Percentiles rank a stretch among this genome's conserved stretches.
These are phyloP conservation scores for Balaeniceps rex DNA, from an alignment of 2,113 vertebrate species.

Conservation along the genomic window DNA sequence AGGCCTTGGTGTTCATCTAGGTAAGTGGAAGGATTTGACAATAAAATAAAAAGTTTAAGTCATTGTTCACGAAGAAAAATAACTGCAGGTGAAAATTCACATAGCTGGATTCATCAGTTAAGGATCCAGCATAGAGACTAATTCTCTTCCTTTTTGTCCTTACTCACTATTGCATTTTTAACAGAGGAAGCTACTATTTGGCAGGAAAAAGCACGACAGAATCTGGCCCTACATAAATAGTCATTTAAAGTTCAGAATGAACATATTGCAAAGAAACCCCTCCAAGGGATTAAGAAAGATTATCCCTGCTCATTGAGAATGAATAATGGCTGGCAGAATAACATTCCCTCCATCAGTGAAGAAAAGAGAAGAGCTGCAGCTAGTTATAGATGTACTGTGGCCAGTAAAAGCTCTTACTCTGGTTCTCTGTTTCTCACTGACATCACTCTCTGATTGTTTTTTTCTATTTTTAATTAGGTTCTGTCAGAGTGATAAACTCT, in stretches of 20 bases:
- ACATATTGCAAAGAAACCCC: conserved; percentile 31
- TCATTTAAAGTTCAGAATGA: conserved; percentile 17
- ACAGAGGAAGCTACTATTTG: conserved; percentile 44
- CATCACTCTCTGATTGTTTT: conserved; percentile 3
- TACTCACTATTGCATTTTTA: neutral
- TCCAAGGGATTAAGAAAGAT: conserved; percentile 42
- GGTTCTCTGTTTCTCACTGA: conserved; percentile 50
- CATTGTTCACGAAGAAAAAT: neutral
- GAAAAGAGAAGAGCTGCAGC: conserved; percentile 22
- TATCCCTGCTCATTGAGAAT: neutral
- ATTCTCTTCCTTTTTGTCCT: neutral
- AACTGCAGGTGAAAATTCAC: neutral
- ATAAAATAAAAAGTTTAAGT: neutral
- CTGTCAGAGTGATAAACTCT: conserved; percentile 48
- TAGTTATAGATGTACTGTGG: conserved; percentile 20
- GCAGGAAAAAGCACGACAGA: conserved; percentile 29
- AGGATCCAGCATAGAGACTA: neutral
- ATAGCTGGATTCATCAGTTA: neutral
- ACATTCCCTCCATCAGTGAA: conserved; percentile 41
- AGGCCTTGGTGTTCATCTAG: neutral
- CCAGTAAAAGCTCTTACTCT: conserved; percentile 51
- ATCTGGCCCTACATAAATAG: neutral
- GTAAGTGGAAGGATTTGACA: neutral
- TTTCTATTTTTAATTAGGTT: conserved; percentile 46
- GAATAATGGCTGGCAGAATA: conserved; percentile 22